Percentiles rank a stretch among this genome's conserved stretches.
These are phyloP conservation scores for Trissolcus brochymenae DNA, from an alignment of 2,888 invertebrate species.

Conservation along the genomic window DNA sequence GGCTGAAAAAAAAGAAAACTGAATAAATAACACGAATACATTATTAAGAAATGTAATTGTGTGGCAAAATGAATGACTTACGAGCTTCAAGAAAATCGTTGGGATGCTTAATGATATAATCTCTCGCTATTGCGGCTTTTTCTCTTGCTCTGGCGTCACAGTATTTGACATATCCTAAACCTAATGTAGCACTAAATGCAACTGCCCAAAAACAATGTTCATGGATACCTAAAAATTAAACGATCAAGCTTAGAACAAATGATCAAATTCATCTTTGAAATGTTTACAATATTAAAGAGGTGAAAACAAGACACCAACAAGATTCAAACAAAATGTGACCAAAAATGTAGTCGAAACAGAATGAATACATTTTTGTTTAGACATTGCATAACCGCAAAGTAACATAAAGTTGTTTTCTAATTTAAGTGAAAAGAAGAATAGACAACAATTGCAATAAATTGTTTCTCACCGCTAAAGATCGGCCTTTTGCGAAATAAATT, in stretches of 20 bases:
- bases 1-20: slow-evolving; percentile 60
- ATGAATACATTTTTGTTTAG: not conserved
- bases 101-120: slow-evolving; percentile 70
- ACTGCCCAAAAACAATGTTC: slow-evolving; percentile 2
- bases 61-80: slow-evolving; percentile 47
- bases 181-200: not conserved
- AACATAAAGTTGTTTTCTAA: not conserved
- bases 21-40: not conserved
- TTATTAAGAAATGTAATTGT: not conserved
- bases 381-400: not conserved
- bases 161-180: not conserved
- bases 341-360: not conserved
- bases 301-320: not conserved
- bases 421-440: not conserved
- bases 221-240: slow-evolving; percentile 26
- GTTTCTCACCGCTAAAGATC: not conserved
- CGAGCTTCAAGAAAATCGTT: slow-evolving; percentile 71
- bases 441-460: not conserved
- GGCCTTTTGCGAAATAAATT: slow-evolving; percentile 60
- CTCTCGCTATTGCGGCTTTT: slow-evolving; percentile 64
- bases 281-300: not conserved
- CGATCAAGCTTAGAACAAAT: not conserved
- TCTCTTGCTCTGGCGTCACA: slow-evolving; percentile 31
- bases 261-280: not conserved
- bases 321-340: not conserved